These are phyloP conservation scores for Chaetops frenatus DNA, from an alignment of 2,113 vertebrate species.

Conservation along the genomic window DNA sequence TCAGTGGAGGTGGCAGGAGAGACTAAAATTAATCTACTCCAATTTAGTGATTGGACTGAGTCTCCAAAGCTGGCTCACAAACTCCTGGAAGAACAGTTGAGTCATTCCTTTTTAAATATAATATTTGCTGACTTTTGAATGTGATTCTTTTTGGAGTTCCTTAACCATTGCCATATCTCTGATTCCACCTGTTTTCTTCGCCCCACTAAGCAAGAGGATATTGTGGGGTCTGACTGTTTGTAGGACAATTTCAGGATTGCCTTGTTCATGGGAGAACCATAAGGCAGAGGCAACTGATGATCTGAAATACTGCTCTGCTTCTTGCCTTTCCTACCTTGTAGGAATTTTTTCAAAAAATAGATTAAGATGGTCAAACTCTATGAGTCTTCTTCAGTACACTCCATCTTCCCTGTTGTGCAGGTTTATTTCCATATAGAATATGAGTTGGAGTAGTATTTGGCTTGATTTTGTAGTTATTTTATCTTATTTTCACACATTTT, in stretches of 20 bases:
- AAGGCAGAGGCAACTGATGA: background rate
- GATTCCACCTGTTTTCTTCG: background rate
- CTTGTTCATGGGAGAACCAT: background rate
- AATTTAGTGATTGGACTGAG: conserved; percentile 31
- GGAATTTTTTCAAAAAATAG: background rate
- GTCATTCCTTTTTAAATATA: background rate
- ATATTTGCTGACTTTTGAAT: background rate
- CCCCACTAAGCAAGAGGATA: background rate
- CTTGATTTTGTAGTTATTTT: background rate
- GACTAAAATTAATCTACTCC: background rate
- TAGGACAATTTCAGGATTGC: background rate
- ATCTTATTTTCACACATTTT: background rate
- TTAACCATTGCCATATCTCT: background rate
- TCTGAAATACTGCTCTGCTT: background rate
- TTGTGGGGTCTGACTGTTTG: background rate
- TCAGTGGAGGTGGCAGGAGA: background rate
- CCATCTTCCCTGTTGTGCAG: background rate
- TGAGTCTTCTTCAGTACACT: background rate
- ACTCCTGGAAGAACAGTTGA: background rate
- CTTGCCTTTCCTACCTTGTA: background rate
- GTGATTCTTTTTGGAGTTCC: background rate
- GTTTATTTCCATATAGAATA: background rate
- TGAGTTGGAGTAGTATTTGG: background rate
- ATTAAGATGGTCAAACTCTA: background rate
- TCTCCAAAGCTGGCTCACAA: background rate